Conservation (phyloP, 2,888 invertebrate genomes). For the Carterocephalus palaemon region DNA sequence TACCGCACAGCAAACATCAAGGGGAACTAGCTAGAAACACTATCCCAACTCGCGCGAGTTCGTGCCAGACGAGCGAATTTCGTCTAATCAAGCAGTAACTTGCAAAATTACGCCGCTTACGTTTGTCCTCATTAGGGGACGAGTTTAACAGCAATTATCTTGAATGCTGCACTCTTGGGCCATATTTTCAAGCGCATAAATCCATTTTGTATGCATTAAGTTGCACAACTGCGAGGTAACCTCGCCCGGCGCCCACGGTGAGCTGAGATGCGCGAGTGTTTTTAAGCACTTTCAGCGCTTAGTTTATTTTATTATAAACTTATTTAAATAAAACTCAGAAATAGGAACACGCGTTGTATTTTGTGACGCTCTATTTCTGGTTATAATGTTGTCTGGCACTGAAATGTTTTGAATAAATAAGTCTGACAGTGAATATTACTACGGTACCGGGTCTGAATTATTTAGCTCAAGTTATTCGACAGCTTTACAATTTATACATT, state of each 20-base stretch:
- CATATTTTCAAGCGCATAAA: slow-evolving; percentile 62
- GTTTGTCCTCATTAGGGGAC: slow-evolving; percentile 58
- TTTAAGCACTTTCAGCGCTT: slow-evolving; percentile 48
- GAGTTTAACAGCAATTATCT: slow-evolving; percentile 68
- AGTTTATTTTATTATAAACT: slow-evolving; percentile 42
- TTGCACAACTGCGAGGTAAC: slow-evolving; percentile 51
- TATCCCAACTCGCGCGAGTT: not conserved
- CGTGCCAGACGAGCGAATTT: slow-evolving; percentile 25
- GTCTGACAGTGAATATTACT: slow-evolving; percentile 4
- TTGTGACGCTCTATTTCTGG: slow-evolving; percentile 7
- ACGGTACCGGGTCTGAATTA: slow-evolving; percentile 3
- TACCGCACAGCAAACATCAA: not conserved
- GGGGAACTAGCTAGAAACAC: not conserved
- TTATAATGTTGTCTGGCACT: slow-evolving; percentile 14
- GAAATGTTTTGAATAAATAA: slow-evolving; percentile 20
- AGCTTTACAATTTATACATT: slow-evolving; percentile 12
- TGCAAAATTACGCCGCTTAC: slow-evolving; percentile 37
- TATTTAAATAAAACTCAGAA: slow-evolving; percentile 1
- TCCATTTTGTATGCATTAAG: slow-evolving; percentile 65
- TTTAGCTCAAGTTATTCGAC: slow-evolving; percentile 18
- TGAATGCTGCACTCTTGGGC: slow-evolving; percentile 58
- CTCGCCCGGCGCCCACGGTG: slow-evolving; percentile 33
- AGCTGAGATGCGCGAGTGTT: slow-evolving; percentile 47
- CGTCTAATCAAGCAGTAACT: slow-evolving; percentile 37
- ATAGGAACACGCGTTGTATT: slow-evolving; percentile 6